These are phyloP conservation scores for Buteo buteo DNA, from an alignment of 2,113 vertebrate species.

Conservation along the genomic window DNA sequence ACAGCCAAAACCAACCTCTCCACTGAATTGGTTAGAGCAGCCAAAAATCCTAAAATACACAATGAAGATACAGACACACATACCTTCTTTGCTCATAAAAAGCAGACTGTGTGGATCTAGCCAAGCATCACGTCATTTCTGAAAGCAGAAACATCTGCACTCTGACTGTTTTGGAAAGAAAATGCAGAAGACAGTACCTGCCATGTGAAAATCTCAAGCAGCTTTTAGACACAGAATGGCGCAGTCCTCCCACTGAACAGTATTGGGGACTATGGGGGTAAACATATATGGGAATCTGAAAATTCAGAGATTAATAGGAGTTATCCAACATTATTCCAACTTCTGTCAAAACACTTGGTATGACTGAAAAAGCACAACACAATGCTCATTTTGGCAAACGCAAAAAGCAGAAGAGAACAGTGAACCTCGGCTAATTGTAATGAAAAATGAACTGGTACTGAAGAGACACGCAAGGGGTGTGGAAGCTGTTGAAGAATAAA, in stretches of 20 bases:
- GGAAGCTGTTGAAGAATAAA: not conserved
- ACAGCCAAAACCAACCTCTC: not conserved
- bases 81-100: not conserved
- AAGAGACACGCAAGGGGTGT: not conserved
- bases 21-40: not conserved
- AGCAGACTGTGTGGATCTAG: not conserved
- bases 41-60: not conserved
- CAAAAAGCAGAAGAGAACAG: not conserved
- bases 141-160: not conserved
- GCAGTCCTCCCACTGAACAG: not conserved
- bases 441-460: not conserved
- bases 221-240: not conserved
- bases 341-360: not conserved
- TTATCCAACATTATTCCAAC: not conserved
- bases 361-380: not conserved
- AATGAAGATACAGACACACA: not conserved
- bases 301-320: not conserved
- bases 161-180: not conserved
- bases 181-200: not conserved
- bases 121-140: not conserved
- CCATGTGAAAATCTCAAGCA: not conserved
- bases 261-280: not conserved
- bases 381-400: not conserved
- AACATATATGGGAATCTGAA: not conserved
- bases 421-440: not conserved